Conservation (phyloP, 2,797 vertebrate species). For the Mico argentatus region DNA sequence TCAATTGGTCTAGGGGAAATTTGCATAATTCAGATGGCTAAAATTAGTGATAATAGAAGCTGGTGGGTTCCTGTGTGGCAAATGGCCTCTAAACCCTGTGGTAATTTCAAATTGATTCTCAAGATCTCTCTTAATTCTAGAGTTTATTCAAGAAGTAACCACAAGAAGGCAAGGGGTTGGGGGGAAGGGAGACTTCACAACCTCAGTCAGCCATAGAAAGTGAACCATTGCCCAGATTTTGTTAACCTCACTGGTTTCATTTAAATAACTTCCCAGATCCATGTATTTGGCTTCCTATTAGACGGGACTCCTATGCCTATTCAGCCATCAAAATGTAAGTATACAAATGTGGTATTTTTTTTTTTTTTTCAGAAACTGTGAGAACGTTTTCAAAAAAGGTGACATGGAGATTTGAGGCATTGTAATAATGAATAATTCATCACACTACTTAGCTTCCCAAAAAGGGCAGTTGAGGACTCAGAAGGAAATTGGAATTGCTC, state of each 20-base stretch:
- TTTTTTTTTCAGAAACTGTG: constrained; percentile 33
- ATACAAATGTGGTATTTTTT: not conserved
- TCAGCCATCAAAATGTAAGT: constrained; percentile 5
- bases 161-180: not conserved
- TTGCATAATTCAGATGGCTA: not conserved
- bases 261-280: not conserved
- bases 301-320: not conserved
- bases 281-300: not conserved
- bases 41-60: not conserved
- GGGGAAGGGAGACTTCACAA: not conserved
- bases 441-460: constrained; percentile 41
- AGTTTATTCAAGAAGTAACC: not conserved
- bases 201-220: not conserved
- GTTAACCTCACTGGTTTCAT: not conserved
- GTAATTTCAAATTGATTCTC: not conserved
- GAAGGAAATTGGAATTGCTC: constrained; percentile 34
- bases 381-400: constrained; percentile 44
- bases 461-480: constrained; percentile 46
- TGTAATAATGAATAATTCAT: constrained; percentile 66
- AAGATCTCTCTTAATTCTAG: not conserved
- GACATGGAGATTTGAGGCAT: not conserved
- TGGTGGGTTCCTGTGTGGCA: not conserved
- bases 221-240: not conserved
- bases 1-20: not conserved
- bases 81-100: not conserved